These are phyloP conservation scores for Oxyteleia sp. DNA, from an alignment of 2,888 invertebrate genomes.

Conservation along the genomic window DNA sequence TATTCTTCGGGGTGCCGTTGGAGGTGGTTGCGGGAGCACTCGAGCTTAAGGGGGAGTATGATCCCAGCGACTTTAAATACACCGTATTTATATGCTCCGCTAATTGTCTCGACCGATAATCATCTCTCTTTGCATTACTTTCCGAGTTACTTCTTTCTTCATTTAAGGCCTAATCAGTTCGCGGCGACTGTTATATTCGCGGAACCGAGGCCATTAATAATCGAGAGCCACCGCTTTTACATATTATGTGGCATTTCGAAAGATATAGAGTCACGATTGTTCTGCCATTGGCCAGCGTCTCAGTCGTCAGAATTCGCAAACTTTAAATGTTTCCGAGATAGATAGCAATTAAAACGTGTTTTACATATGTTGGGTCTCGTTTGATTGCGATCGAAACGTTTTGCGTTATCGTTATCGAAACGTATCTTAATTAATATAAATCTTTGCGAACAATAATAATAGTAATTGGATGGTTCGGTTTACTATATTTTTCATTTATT, in stretches of 20 bases:
- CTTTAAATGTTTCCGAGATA: conserved; percentile 51
- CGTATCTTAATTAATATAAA: conserved; percentile 38
- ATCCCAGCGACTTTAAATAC: conserved; percentile 85
- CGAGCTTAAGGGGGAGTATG: conserved; percentile 78
- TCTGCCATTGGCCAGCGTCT: conserved; percentile 57
- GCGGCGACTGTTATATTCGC: conserved; percentile 72
- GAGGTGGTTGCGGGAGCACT: conserved; percentile 56
- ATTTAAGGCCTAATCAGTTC: conserved; percentile 74
- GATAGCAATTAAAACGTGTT: conserved; percentile 46
- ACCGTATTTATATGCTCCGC: conserved; percentile 86
- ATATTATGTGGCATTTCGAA: conserved; percentile 50
- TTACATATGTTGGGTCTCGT: conserved; percentile 38
- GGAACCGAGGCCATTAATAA: conserved; percentile 73
- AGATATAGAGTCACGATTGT: conserved; percentile 65
- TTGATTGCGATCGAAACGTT: conserved; percentile 32
- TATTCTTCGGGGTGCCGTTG: conserved; percentile 64
- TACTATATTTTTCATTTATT: too few species aligned
- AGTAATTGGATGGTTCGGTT: too few species aligned
- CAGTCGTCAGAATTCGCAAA: conserved; percentile 40
- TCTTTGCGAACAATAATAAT: background rate
- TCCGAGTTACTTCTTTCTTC: conserved; percentile 79
- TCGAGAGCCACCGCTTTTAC: conserved; percentile 66
- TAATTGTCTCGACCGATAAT: conserved; percentile 87
- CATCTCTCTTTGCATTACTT: conserved; percentile 84
- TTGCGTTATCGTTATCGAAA: conserved; percentile 2